phyloP scores from a whole-genome alignment of 2,888 invertebrate species.

The Saturnia japonica region DNA sequence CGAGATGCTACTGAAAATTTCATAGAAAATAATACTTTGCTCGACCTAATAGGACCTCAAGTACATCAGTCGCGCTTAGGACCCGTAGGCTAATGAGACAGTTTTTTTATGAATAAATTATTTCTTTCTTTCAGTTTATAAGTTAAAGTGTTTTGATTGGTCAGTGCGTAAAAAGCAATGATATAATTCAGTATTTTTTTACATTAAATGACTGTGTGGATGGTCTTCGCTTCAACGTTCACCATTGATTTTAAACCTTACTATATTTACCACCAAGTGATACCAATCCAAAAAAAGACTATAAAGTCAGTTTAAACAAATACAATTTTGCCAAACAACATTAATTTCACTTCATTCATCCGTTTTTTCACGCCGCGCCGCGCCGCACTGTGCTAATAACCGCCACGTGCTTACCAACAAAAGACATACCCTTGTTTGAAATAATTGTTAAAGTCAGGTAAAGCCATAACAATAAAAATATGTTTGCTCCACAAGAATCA shows the following conservation, averaged over 20 bases:
- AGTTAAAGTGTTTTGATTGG: too few relatives aligned
- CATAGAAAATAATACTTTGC: too few relatives aligned
- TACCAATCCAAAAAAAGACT: not conserved
- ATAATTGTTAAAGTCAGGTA: not conserved
- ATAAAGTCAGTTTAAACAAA: slow-evolving; percentile 1
- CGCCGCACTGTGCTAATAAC: not conserved
- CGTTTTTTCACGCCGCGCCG: not conserved
- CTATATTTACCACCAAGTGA: not conserved
- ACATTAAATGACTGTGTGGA: too few relatives aligned
- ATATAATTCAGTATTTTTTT: too few relatives aligned
- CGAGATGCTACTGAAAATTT: too few relatives aligned
- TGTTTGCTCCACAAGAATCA: not conserved
- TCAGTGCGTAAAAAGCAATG: too few relatives aligned
- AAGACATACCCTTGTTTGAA: not conserved
- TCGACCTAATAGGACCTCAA: too few relatives aligned
- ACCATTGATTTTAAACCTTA: not conserved
- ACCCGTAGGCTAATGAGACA: too few relatives aligned
- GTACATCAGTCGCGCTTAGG: too few relatives aligned
- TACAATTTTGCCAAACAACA: slow-evolving; percentile 12
- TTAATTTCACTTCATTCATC: not conserved
- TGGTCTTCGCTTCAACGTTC: too few relatives aligned
- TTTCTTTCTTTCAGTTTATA: too few relatives aligned
- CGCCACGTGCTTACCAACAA: not conserved
- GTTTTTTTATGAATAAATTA: too few relatives aligned
- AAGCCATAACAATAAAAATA: not conserved